phyloP scores from a whole-genome alignment of 2,113 vertebrate species.

The Bos indicus region DNA sequence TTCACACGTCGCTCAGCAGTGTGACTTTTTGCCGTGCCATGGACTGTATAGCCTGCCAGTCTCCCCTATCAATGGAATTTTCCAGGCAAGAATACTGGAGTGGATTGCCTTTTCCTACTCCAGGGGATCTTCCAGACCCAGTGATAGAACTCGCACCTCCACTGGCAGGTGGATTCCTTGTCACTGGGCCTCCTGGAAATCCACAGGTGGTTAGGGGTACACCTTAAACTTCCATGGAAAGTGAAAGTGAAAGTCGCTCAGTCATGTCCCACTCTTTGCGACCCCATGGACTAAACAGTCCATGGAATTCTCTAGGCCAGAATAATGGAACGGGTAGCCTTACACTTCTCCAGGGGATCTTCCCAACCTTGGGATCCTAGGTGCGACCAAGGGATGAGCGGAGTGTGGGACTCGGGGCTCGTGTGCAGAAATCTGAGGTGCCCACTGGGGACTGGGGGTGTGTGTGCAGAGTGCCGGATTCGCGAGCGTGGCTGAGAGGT shows the following conservation, averaged over 20 bases:
- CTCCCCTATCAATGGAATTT: neutral
- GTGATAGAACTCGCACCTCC: neutral
- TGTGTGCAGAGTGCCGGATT: neutral
- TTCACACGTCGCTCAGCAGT: neutral
- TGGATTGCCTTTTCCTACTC: neutral
- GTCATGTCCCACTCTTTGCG: neutral
- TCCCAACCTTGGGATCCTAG: neutral
- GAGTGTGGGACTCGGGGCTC: neutral
- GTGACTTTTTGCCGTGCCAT: neutral
- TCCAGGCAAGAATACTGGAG: neutral
- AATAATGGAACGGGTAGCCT: neutral
- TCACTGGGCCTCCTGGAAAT: neutral
- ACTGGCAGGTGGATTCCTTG: neutral
- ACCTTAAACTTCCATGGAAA: neutral
- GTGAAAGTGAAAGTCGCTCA: neutral
- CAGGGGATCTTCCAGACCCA: neutral
- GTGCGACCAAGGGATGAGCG: neutral
- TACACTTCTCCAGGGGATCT: neutral
- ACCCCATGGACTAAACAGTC: neutral
- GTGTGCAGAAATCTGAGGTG: neutral
- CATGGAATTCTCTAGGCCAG: neutral
- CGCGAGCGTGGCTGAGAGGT: accelerated
- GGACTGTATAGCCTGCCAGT: neutral
- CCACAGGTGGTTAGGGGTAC: neutral
- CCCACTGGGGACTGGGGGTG: accelerated